phyloP scores from a whole-genome alignment of 1,140 invertebrate genomes.

The Macrobrachium rosenbergii region DNA sequence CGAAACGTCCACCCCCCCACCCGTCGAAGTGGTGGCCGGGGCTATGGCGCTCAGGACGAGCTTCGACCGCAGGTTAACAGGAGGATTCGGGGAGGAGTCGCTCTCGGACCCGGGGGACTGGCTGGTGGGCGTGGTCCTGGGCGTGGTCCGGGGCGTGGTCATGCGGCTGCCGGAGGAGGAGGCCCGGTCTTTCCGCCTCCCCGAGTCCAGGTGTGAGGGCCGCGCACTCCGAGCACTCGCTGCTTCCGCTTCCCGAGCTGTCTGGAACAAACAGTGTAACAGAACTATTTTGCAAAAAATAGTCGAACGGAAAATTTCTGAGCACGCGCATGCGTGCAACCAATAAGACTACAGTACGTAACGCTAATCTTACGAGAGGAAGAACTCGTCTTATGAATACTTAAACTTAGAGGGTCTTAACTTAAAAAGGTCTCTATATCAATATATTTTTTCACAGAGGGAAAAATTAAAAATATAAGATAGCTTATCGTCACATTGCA shows the following conservation, averaged over 20 bases:
- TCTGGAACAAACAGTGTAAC: slow-evolving; percentile 69
- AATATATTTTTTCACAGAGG: no score
- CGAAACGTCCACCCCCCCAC: no score
- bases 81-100: slow-evolving; percentile 68
- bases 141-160: slow-evolving; percentile 61
- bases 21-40: slow-evolving; percentile 16
- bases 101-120: slow-evolving; percentile 66
- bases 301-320: no score
- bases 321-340: no score
- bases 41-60: slow-evolving; percentile 57
- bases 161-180: slow-evolving; percentile 44
- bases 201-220: slow-evolving; percentile 68
- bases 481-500: no score
- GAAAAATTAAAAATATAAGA: no score
- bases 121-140: slow-evolving; percentile 62
- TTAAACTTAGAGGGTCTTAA: background rate
- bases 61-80: slow-evolving; percentile 67
- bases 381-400: background rate
- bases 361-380: background rate
- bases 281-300: slow-evolving; percentile 26
- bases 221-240: slow-evolving; percentile 69
- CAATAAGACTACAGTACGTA: slow-evolving; percentile 2
- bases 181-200: slow-evolving; percentile 60
- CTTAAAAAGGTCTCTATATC: no score
- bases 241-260: slow-evolving; percentile 71